Evolutionary conservation across 2,888 invertebrate species (phyloP), one percentile per base, ranked within the genome.

Genomic region (Autographa pulchrina): DNA sequence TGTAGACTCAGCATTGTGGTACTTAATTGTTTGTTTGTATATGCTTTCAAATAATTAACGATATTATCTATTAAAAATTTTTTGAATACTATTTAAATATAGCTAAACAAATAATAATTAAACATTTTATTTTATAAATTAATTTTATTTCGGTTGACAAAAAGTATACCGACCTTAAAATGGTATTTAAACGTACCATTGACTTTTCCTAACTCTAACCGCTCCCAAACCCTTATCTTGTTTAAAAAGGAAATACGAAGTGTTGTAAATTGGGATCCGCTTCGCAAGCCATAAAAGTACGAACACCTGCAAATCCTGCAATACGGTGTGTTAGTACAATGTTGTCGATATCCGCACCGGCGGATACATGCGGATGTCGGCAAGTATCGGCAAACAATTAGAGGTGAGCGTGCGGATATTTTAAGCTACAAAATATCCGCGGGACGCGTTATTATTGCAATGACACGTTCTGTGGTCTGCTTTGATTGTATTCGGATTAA

Each of bases 331-430:
- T 56, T 20, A 16, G 18, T 54, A 13, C 54, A 20, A 56, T 56
- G 20, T 56, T 20, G 54, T 56, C 54, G 54, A 56, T 56, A 56
- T 56, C 54, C 20, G 54, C 48, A 48, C 48, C 54, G 14, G 43
- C 16, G 43, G 43, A 35, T 35, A 35, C 54, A 20, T 13, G 54
- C 25, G 54, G 54, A 20, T 25, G 54, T 56, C 54, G 54, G 54
- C 54, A 25, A 20, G 54, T 56, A 56, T 56, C 54, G 54, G 25
- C 20, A 56, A 56, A 56, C 54, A 56, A 56, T 56, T 56, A 56
- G 54, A 56, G 54, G 54, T 11, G 54, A 56, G 54, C 54, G 48
- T 48, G 54, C 54, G 54, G 54, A 56, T 56, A 56, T 56, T 56
- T 56, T 25, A 18, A 13, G 7, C 18, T 9, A 20, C 18, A 13